Conservation (phyloP, 2,113 vertebrate species). For the Phoxinus phoxinus region DNA sequence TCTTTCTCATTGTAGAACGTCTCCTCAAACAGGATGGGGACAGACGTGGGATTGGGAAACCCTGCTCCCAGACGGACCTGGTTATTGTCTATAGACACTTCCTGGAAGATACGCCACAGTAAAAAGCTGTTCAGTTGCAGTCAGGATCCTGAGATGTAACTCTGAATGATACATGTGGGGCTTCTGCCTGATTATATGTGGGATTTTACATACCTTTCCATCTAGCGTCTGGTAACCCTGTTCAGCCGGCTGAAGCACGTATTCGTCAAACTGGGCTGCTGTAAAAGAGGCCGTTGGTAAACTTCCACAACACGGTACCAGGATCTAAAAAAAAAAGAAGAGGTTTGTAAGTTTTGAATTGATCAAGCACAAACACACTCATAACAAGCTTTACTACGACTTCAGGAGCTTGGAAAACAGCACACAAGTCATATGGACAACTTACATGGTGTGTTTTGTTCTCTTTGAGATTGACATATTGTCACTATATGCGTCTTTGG, state of each 20-base stretch:
- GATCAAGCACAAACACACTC: too few relatives aligned
- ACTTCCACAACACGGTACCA: slow-evolving; percentile 92
- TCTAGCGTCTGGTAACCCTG: slow-evolving; percentile 85
- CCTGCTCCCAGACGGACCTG: slow-evolving; percentile 84
- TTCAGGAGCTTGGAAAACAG: neutral
- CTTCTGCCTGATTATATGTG: neutral
- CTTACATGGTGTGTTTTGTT: neutral
- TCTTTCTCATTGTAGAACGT: slow-evolving; percentile 97
- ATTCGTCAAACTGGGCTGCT: slow-evolving; percentile 87
- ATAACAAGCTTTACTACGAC: too few relatives aligned
- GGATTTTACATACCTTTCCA: slow-evolving; percentile 82
- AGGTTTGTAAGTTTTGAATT: too few relatives aligned
- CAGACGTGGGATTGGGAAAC: slow-evolving; percentile 73
- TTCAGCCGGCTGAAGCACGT: slow-evolving; percentile 83
- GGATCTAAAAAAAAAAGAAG: too few relatives aligned
- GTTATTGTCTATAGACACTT: slow-evolving; percentile 87
- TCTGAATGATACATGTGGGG: neutral
- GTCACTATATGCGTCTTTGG: neutral
- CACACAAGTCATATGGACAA: neutral
- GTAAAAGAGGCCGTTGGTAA: slow-evolving; percentile 74
- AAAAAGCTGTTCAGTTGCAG: neutral
- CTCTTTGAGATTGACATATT: neutral
- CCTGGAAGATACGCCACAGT: slow-evolving; percentile 74
- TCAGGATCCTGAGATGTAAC: neutral
- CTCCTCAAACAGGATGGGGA: slow-evolving; percentile 94